Evolutionary conservation across 92 coral and sea anemone genomes (phyloP), one percentile per base, ranked within the genome.

Genomic region (Actinernus sp.): DNA sequence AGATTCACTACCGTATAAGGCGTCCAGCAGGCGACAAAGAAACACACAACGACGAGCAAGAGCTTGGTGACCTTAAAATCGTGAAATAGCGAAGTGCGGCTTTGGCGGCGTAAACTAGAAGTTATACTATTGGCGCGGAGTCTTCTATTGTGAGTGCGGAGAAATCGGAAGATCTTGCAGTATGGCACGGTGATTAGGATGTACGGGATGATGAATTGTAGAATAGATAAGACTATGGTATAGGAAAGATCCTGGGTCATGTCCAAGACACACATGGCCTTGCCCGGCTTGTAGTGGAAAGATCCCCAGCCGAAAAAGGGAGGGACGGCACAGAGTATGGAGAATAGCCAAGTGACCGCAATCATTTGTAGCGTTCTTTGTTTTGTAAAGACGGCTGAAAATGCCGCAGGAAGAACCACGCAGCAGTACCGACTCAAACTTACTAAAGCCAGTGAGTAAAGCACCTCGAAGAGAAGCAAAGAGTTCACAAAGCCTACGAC

Each of bases 11-110:
- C 56, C 21, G 85, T 78, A 52, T 88, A 83, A 17, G 91, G 95
- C 28, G 95, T 64, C 95, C 90, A 88, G 51, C 95, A 88, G 5
- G 95, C 95, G 25, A 84, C 95, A 31, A 88, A 88, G 41, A 88
- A 89, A 5, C 90, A 73, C 31, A 88, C 95, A 2, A 88, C 90
- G 0, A 88, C 89, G 27, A 88, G 47, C 22, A 88, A 70, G 2
- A 88, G 69, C 60, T 84, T 88, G 25, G 95, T 88, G 45, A 88
- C 89, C 67, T 88, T 88, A 57, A 88, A 88, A 27, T 88, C 95
- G 31, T 83, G 95, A 49, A 88, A 88, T 5, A 86, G 77, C 14
- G 95, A 80, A 14, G 66, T 78, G 31, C 78, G 72, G 29, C 68
- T 53, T 39, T 66, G 68, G 14, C 61, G 86, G 18, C 88, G 60